Percentiles rank a stretch among this genome's conserved stretches.
Evolutionary conservation across 2,797 vertebrate genomes (phyloP).

Genomic region (Pempheris klunzingeri): DNA sequence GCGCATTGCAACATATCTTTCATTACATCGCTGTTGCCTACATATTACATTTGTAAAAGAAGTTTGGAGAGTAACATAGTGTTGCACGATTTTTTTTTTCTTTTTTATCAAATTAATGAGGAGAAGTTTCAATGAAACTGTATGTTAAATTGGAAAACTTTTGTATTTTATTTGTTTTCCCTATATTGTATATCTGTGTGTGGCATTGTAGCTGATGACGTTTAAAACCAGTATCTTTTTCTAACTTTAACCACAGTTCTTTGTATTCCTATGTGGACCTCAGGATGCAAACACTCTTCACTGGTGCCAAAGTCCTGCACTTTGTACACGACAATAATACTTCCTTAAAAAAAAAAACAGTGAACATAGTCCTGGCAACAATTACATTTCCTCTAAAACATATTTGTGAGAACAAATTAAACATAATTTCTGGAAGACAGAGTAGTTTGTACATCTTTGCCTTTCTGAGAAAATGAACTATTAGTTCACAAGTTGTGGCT

Average conservation of each 20-base stretch:
- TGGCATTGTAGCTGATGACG: no score
- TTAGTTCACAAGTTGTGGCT: not conserved
- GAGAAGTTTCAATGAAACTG: not conserved
- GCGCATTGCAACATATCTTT: not conserved
- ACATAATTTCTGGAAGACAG: not conserved
- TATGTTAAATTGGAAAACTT: not conserved
- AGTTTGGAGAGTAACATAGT: not conserved
- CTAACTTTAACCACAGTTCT: not conserved
- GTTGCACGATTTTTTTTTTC: not conserved
- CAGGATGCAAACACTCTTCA: not conserved
- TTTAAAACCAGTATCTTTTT: not conserved
- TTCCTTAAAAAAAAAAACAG: not conserved
- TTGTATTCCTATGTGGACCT: not conserved
- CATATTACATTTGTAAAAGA: not conserved
- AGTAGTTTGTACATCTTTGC: not conserved
- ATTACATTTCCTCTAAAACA: not conserved
- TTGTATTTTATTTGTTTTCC: not conserved
- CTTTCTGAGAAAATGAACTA: not conserved
- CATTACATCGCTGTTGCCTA: not conserved
- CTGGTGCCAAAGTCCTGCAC: not conserved
- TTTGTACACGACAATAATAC: not conserved
- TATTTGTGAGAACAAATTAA: not conserved
- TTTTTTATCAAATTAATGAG: not conserved
- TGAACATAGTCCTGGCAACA: not conserved
- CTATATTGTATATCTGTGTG: fast-evolving